Evolutionary conservation across 2,888 invertebrate genomes (phyloP).

Genomic region (Lydus trimaculatus): DNA sequence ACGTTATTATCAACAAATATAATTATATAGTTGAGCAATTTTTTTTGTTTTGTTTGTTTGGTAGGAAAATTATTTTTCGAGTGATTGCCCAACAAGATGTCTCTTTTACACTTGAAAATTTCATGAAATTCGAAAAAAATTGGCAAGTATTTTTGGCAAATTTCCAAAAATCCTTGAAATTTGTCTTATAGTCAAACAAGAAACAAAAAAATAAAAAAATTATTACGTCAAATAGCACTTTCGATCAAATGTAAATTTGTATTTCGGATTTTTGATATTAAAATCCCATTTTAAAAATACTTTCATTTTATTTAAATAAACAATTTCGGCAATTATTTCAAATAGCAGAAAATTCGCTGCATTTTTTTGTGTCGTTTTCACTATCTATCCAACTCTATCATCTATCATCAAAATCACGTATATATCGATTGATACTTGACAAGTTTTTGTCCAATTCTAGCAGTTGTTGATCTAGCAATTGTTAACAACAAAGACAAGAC

Average conservation of each 20-base stretch:
- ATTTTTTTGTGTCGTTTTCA: neutral
- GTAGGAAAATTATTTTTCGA: neutral
- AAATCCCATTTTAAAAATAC: neutral
- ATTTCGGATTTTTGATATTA: neutral
- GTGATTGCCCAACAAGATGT: neutral
- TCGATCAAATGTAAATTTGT: neutral
- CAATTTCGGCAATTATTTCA: neutral
- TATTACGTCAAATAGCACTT: conserved; percentile 2
- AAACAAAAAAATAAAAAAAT: neutral
- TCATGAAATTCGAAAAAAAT: neutral
- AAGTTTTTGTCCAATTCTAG: neutral
- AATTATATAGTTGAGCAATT: neutral
- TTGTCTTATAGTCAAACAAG: neutral
- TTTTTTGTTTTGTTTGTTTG: neutral
- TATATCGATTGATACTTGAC: neutral
- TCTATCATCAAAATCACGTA: neutral
- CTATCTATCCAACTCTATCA: neutral
- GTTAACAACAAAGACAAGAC: neutral
- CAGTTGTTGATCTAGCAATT: neutral
- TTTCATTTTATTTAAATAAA: neutral
- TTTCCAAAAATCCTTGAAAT: neutral
- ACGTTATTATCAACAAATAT: neutral
- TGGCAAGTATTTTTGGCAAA: neutral
- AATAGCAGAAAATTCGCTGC: neutral
- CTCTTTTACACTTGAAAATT: neutral